Evolutionary conservation across 2,113 vertebrate species (phyloP).

Genomic region (Sarotherodon lohbergeri): DNA sequence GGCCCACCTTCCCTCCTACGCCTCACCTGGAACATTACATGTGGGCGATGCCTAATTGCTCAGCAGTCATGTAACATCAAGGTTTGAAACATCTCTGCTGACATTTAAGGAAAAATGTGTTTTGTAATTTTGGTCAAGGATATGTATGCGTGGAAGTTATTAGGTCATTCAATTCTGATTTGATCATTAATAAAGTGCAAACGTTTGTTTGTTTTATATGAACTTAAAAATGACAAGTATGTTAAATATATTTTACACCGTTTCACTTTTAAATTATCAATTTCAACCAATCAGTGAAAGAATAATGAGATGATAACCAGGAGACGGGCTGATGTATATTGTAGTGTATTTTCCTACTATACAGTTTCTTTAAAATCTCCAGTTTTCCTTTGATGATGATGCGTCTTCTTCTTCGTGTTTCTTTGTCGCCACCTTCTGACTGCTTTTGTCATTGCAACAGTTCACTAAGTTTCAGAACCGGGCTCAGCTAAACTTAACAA

Average conservation of each 20-base stretch:
- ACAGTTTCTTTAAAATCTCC: neutral
- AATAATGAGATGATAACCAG: neutral
- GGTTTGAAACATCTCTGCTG: neutral
- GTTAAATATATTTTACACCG: neutral
- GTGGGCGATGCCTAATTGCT: slow-evolving; percentile 28
- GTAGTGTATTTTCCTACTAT: neutral
- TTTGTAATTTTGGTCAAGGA: neutral
- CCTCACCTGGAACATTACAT: slow-evolving; percentile 30
- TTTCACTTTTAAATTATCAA: neutral
- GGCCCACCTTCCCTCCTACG: slow-evolving; percentile 14
- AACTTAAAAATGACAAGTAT: neutral
- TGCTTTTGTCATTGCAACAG: neutral
- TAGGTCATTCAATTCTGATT: neutral
- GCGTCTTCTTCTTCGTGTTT: neutral
- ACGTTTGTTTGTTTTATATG: neutral
- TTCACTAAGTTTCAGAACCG: neutral
- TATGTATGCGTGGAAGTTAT: neutral
- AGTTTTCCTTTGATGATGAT: fast-evolving
- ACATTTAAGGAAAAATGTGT: neutral
- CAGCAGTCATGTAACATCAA: neutral
- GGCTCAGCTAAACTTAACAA: neutral
- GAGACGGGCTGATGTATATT: neutral
- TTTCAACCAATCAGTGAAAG: neutral
- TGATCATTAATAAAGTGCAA: neutral
- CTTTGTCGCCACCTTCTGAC: slow-evolving; percentile 48